Conservation (phyloP, 2,888 invertebrate genomes). For the Limnephilus rhombicus region DNA sequence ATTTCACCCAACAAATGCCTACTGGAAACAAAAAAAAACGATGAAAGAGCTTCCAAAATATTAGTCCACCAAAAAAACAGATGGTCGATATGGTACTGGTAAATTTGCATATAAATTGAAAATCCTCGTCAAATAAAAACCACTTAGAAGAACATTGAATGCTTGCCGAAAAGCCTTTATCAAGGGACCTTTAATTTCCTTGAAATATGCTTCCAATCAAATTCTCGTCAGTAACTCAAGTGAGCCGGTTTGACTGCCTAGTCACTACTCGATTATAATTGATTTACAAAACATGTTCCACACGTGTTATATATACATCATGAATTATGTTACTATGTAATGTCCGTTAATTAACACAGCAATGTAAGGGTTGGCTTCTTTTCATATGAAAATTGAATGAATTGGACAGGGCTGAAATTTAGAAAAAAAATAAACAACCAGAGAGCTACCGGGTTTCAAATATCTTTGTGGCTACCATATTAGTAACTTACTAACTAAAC, state of each 20-base stretch:
- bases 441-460: too few relatives aligned
- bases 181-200: constrained; percentile 16
- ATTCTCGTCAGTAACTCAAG: not conserved
- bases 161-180: constrained; percentile 1
- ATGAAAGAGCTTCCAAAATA: constrained; percentile 56
- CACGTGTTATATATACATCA: too few relatives aligned
- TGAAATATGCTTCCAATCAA: constrained; percentile 8
- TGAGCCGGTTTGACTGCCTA: not conserved
- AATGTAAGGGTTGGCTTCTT: too few relatives aligned
- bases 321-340: too few relatives aligned
- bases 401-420: too few relatives aligned
- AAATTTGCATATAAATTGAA: constrained; percentile 66
- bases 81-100: constrained; percentile 51
- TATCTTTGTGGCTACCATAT: too few relatives aligned
- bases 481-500: too few relatives aligned
- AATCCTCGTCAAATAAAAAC: constrained; percentile 65
- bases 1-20: not conserved
- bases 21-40: constrained; percentile 41
- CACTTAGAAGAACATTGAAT: constrained; percentile 61
- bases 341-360: too few relatives aligned
- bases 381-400: too few relatives aligned
- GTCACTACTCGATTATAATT: not conserved
- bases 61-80: constrained; percentile 54
- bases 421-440: too few relatives aligned
- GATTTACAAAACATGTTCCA: not conserved